Evolutionary conservation across 1,140 invertebrate species (phyloP).

Genomic region (Branchinecta lynchi): DNA sequence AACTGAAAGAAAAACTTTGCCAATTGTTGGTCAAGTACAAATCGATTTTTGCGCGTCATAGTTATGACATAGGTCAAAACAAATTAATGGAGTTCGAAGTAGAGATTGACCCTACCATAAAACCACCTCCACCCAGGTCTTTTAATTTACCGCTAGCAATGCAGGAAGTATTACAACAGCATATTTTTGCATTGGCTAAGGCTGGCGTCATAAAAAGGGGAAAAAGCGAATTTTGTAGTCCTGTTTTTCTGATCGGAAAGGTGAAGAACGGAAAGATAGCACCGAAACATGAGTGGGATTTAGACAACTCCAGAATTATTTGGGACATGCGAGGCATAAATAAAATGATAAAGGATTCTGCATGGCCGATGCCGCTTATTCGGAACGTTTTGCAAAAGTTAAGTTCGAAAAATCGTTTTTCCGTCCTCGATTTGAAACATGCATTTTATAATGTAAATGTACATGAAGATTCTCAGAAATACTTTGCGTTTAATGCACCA

Average conservation of each 20-base stretch:
- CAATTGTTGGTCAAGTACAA: background rate
- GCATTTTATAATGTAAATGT: background rate
- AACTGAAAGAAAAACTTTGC: background rate
- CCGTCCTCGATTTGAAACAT: background rate
- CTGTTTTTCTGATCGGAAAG: background rate
- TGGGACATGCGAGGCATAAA: background rate
- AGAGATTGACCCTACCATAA: background rate
- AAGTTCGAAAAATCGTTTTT: background rate
- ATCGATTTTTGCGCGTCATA: slow-evolving; percentile 1
- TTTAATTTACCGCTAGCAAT: background rate
- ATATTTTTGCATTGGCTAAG: background rate
- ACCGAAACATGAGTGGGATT: slow-evolving; percentile 4
- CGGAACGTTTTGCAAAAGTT: background rate
- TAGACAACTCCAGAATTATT: background rate
- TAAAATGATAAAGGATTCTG: background rate
- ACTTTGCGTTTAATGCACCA: slow-evolving; percentile 5
- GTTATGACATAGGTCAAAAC: slow-evolving; percentile 5
- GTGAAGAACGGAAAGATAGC: background rate
- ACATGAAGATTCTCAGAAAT: slow-evolving; percentile 6
- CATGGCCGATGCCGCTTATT: background rate
- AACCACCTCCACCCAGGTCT: background rate
- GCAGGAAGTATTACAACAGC: background rate
- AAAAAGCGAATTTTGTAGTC: slow-evolving; percentile 6
- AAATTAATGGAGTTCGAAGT: background rate
- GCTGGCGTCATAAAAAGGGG: background rate